These are phyloP conservation scores for Pterocles burchelli DNA, from an alignment of 2,113 vertebrate genomes.

Conservation along the genomic window DNA sequence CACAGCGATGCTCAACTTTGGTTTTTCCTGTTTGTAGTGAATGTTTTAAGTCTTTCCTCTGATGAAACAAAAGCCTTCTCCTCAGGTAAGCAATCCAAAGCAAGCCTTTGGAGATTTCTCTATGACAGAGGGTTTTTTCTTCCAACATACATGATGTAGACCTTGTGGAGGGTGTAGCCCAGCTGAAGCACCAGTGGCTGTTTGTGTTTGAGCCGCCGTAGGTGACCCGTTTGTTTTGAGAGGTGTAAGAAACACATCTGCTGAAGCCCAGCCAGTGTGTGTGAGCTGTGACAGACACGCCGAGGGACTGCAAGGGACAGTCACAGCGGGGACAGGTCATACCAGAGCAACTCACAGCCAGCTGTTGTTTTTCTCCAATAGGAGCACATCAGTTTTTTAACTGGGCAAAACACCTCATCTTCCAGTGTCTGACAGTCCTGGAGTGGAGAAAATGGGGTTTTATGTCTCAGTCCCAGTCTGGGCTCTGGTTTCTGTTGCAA, in stretches of 20 bases:
- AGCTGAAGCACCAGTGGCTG: neutral
- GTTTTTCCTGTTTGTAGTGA: neutral
- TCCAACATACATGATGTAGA: fast-evolving
- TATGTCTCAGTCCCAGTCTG: neutral
- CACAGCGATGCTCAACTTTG: fast-evolving
- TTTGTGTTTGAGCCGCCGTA: neutral
- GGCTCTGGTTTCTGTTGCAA: neutral
- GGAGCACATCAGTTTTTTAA: neutral
- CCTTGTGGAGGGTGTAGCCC: neutral
- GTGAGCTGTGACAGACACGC: neutral
- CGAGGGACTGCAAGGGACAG: neutral
- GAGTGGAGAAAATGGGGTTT: neutral
- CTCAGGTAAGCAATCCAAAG: neutral
- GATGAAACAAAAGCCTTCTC: neutral
- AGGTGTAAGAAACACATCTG: neutral
- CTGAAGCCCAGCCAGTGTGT: neutral
- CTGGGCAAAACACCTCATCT: neutral
- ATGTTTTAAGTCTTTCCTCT: neutral
- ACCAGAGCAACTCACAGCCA: neutral
- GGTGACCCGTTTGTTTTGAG: neutral
- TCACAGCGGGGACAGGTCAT: neutral
- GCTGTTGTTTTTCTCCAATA: neutral
- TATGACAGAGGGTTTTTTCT: neutral
- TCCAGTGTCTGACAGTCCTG: neutral
- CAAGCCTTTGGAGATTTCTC: neutral